Base-by-base conservation (phyloP, 2,888 invertebrate species). In the Troides oblongomaculatus region DNA sequence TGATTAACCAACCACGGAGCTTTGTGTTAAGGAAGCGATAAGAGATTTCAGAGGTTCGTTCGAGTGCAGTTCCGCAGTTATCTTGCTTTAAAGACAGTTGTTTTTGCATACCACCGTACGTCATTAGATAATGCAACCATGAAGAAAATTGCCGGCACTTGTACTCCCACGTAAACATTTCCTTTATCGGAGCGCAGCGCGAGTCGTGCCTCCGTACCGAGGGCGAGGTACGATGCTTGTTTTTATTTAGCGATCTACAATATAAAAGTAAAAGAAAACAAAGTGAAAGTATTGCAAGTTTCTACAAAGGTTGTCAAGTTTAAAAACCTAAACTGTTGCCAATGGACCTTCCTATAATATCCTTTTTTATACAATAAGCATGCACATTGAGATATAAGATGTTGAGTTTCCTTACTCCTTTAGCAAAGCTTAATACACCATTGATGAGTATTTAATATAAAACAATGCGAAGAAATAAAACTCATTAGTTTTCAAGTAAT, bases 121-220 rank as follows among this genome's bases (percentile, higher is more conserved):
- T 78, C 80, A 83, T 84, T 83, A 84, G 79, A 79, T 83, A 82
- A 83, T 81, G 80, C 78, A 81, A 79, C 76, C 75, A 82, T 83
- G 78, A 81, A 84, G 82, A 81, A 86, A 84, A 84, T 85, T 83
- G 77, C 78, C 72, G 77, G 72, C 75, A 80, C 78, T 79, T 77
- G 77, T 74, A 78, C 77, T 75, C 78, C 76, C 76, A 78, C 77
- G 73, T 73, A 75, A 77, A 78, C 79, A 80, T 82, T 81, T 79
- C 76, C 81, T 77, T 76, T 76, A 79, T 75, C 76, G 72, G 68
- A 72, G 73, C 74, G 76, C 76, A 74, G 75, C 76, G 72, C 74
- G 77, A 79, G 77, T 75, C 76, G 76, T 76, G 77, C 76, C 81
- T 79, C 75, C 73, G 76, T 71, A 76, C 72, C 73, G 66, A 23